A percentile compares a stretch with the other conserved stretches of the same genome.
Evolutionary conservation across 1,140 invertebrate species (phyloP).

Genomic region (Procambarus virginalis): DNA sequence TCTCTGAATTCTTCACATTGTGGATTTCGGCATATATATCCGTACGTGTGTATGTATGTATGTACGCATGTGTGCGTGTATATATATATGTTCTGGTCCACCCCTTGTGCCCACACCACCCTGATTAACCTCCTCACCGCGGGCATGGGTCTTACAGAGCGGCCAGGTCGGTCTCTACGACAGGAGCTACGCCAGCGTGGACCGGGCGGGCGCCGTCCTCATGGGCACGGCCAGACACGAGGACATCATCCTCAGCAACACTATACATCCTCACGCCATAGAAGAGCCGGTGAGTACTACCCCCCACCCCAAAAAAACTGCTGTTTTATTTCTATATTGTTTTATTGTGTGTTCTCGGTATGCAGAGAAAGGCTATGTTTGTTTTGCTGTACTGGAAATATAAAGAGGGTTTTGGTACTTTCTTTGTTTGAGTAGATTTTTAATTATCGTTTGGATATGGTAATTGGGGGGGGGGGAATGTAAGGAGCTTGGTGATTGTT

Average conservation of each 20-base stretch:
- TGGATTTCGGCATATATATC: too few species aligned
- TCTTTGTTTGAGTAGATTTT: too few species aligned
- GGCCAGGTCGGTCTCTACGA: slow-evolving; percentile 69
- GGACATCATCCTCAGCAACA: slow-evolving; percentile 68
- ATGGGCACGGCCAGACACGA: slow-evolving; percentile 68
- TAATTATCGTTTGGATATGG: too few species aligned
- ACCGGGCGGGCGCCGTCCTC: slow-evolving; percentile 67
- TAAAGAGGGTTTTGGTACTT: too few species aligned
- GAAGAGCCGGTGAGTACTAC: slow-evolving; percentile 65
- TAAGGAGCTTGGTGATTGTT: too few species aligned
- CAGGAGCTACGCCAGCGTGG: slow-evolving; percentile 65
- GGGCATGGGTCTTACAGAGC: slow-evolving; percentile 51
- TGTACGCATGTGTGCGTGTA: neutral
- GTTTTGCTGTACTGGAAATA: too few species aligned
- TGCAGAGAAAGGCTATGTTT: too few species aligned
- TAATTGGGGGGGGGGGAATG: too few species aligned
- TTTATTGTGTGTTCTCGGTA: too few species aligned
- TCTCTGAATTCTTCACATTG: too few species aligned
- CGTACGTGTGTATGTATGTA: neutral
- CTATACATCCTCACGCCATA: slow-evolving; percentile 67
- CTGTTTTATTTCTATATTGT: too few species aligned
- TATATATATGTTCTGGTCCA: neutral
- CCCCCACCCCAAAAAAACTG: too few species aligned
- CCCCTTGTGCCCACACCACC: neutral
- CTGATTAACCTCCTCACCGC: neutral